A percentile compares a stretch with the other conserved stretches of the same genome.
Evolutionary conservation across 2,797 vertebrate genomes (phyloP).

Genomic region (Phoxinus dragarum): DNA sequence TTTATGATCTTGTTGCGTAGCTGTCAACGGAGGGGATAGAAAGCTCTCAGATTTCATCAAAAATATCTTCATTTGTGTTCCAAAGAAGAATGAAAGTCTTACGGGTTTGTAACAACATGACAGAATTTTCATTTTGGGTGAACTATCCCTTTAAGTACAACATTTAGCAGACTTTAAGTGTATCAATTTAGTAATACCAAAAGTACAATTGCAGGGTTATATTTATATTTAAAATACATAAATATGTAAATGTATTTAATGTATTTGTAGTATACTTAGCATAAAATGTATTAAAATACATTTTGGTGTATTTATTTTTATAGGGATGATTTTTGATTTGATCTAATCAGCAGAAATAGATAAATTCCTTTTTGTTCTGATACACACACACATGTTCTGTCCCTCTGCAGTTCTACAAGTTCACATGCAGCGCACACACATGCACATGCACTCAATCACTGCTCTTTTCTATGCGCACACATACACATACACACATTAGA

Average conservation of each 20-base stretch:
- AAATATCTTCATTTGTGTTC: too few relatives aligned
- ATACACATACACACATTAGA: constrained; percentile 41
- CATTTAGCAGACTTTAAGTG: neutral
- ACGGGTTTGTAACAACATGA: too few relatives aligned
- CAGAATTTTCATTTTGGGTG: too few relatives aligned
- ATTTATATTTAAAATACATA: neutral
- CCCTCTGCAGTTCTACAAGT: constrained; percentile 25
- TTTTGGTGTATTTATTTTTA: neutral
- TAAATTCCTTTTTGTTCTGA: neutral
- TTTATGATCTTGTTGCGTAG: too few relatives aligned
- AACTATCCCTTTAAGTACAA: neutral
- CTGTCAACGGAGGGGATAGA: too few relatives aligned
- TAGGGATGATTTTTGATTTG: neutral
- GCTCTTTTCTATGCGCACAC: constrained; percentile 37
- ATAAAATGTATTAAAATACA: neutral
- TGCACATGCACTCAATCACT: constrained; percentile 40
- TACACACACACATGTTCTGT: neutral
- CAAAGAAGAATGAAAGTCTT: too few relatives aligned
- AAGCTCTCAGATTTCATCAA: too few relatives aligned
- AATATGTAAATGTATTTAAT: neutral
- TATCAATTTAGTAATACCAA: neutral
- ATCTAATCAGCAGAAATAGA: neutral
- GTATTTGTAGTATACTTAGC: neutral
- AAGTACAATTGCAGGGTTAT: neutral
- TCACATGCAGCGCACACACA: constrained; percentile 31